Percentiles rank a stretch among this genome's conserved stretches.
These are phyloP conservation scores for Cavia porcellus DNA, from an alignment of 2,113 vertebrate genomes.

Conservation along the genomic window DNA sequence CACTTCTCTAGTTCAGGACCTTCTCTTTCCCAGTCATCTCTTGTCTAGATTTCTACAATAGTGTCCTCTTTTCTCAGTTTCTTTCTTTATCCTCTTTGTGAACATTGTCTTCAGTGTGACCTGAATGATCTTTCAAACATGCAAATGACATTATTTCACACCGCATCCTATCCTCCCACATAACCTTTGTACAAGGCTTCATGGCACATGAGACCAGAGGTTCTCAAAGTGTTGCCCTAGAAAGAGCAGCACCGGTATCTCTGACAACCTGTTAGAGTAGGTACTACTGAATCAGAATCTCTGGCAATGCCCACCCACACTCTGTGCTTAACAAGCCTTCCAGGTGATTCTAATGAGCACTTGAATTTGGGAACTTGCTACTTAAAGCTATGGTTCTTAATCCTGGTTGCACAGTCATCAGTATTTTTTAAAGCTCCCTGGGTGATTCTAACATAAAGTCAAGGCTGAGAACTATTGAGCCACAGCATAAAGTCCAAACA, in stretches of 20 bases:
- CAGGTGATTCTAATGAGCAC: neutral
- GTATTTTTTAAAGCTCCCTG: neutral
- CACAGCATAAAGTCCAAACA: neutral
- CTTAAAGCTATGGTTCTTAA: neutral
- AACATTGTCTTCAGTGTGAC: neutral
- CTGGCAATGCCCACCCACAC: neutral
- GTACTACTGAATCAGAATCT: constrained; percentile 16
- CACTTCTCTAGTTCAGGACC: neutral
- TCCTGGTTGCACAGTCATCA: neutral
- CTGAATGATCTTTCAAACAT: constrained; percentile 48
- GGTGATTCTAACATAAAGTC: neutral
- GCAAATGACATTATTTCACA: neutral
- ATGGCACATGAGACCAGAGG: neutral
- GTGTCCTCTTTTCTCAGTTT: neutral
- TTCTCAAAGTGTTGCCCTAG: neutral
- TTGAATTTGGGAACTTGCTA: constrained; percentile 30
- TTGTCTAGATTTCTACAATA: constrained; percentile 1
- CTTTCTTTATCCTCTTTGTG: neutral
- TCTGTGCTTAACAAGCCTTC: neutral
- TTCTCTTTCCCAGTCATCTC: neutral
- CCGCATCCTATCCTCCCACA: neutral
- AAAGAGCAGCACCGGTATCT: neutral
- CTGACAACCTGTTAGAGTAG: constrained; percentile 19
- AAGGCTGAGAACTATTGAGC: constrained; percentile 26
- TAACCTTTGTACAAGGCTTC: neutral